Percentiles rank a stretch among this genome's conserved stretches.
Evolutionary conservation across 2,797 vertebrate genomes (phyloP).

Genomic region (Brotogeris chrysoptera): DNA sequence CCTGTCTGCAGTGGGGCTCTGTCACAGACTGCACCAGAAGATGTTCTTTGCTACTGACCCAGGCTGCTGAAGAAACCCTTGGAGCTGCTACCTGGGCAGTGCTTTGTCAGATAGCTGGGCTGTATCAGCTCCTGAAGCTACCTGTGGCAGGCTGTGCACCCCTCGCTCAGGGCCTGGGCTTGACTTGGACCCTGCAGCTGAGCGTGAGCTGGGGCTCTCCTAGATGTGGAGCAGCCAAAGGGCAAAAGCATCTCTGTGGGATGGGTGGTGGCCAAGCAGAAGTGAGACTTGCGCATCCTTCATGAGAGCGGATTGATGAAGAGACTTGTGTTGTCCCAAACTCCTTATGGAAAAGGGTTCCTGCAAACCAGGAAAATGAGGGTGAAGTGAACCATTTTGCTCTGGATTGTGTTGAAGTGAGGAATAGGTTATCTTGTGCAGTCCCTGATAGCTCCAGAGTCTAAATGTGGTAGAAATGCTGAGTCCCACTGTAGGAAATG

Average conservation of each 20-base stretch:
- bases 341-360: neutral
- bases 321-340: neutral
- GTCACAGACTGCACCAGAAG: neutral
- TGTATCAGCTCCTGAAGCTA: too few relatives aligned
- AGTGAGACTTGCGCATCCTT: neutral
- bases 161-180: accelerated
- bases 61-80: neutral
- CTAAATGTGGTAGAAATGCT: neutral
- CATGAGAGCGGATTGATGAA: neutral
- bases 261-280: neutral
- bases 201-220: accelerated
- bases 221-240: accelerated
- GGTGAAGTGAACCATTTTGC: neutral
- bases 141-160: accelerated
- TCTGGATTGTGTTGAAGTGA: slow-evolving; percentile 7
- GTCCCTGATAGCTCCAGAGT: neutral
- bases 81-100: neutral
- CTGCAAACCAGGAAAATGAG: neutral
- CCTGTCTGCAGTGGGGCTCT: neutral
- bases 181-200: neutral
- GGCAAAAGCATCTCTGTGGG: neutral
- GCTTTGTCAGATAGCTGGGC: too few relatives aligned
- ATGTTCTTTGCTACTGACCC: slow-evolving; percentile 40
- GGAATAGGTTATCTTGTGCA: neutral
- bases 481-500: neutral